A percentile compares a stretch with the other conserved stretches of the same genome.
Evolutionary conservation across 2,888 invertebrate genomes (phyloP).

Genomic region (Drosophila siamana): DNA sequence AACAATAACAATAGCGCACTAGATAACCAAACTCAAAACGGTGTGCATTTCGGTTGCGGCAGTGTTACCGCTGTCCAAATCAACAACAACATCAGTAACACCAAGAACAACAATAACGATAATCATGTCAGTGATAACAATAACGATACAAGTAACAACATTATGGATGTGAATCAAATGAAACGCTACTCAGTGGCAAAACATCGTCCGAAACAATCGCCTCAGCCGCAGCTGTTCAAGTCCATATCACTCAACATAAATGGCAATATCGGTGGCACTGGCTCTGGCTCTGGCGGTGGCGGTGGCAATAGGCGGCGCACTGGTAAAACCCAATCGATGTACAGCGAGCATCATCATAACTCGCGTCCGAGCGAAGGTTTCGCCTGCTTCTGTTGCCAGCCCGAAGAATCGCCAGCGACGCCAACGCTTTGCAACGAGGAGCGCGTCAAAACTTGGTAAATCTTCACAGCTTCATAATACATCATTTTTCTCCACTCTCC

Average conservation of each 20-base stretch:
- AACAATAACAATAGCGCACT: conserved; percentile 50
- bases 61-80: conserved; percentile 20
- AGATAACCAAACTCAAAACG: conserved; percentile 65
- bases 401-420: neutral
- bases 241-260: conserved; percentile 57
- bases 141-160: conserved; percentile 41
- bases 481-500: neutral
- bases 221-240: conserved; percentile 57
- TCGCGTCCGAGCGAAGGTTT: conserved; percentile 50
- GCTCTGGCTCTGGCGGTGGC: neutral
- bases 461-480: conserved; percentile 1
- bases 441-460: conserved; percentile 38
- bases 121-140: conserved; percentile 2
- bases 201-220: conserved; percentile 32
- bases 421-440: conserved; percentile 4
- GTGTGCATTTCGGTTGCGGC: conserved; percentile 51
- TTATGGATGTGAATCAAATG: conserved; percentile 47
- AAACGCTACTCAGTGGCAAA: conserved; percentile 58
- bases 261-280: neutral
- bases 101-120: conserved; percentile 34
- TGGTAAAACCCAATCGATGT: neutral
- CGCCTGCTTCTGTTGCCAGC: conserved; percentile 60
- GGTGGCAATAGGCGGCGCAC: conserved; percentile 3
- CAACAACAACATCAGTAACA: conserved; percentile 14
- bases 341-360: conserved; percentile 31